Conservation (phyloP, 1,140 invertebrate genomes). For the Plutomurus gul region DNA sequence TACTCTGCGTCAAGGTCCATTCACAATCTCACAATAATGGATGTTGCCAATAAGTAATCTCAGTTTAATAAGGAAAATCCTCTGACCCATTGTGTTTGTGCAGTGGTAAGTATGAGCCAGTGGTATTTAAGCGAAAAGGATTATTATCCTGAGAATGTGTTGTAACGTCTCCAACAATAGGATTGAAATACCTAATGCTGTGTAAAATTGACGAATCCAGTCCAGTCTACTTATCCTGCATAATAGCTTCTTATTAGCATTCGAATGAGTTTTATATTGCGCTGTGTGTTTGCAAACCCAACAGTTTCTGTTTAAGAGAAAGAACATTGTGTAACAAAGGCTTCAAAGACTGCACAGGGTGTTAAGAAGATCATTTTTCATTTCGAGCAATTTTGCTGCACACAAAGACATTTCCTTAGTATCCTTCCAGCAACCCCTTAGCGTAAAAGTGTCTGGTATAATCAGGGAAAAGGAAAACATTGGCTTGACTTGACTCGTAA, state of each 20-base stretch:
- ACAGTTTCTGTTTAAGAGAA: not conserved
- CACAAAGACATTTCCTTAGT: too few relatives aligned
- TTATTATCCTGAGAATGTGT: not conserved
- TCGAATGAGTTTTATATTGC: conserved; percentile 4
- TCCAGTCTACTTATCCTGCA: not conserved
- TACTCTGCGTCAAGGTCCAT: too few relatives aligned
- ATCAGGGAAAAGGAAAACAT: not conserved
- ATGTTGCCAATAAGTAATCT: not conserved
- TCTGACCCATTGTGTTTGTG: not conserved
- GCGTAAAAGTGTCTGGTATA: not conserved
- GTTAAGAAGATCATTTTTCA: not conserved
- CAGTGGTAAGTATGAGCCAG: not conserved
- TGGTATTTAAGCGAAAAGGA: too few relatives aligned
- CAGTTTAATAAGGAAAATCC: conserved; percentile 4
- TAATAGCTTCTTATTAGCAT: conserved; percentile 22
- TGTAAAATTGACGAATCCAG: not conserved
- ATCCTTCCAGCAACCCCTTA: too few relatives aligned
- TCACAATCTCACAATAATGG: too few relatives aligned
- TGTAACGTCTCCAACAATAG: too few relatives aligned
- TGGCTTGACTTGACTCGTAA: not conserved
- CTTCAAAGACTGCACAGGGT: not conserved
- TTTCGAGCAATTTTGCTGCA: not conserved
- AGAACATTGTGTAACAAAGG: not conserved
- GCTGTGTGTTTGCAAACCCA: not conserved
- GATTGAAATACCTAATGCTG: not conserved